Percentiles rank a stretch among this genome's conserved stretches.
Evolutionary conservation across 92 coral and sea anemone species (phyloP).

Genomic region (Epizoanthus rinbou): DNA sequence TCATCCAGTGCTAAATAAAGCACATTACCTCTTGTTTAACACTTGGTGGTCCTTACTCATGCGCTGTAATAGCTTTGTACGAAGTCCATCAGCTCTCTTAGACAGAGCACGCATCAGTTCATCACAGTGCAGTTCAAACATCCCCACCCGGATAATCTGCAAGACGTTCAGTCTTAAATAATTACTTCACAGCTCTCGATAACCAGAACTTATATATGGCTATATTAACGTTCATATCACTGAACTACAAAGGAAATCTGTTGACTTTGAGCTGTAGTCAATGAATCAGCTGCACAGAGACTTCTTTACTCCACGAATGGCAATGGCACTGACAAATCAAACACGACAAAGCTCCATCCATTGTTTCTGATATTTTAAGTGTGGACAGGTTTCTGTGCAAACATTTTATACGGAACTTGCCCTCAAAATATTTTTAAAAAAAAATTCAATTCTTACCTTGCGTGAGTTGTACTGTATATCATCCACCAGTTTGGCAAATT

Average conservation of each 20-base stretch:
- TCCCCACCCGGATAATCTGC: slow-evolving; percentile 93
- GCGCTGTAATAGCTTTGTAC: slow-evolving; percentile 90
- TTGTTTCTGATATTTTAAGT: not conserved
- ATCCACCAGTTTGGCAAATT: slow-evolving; percentile 89
- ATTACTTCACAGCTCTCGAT: not conserved
- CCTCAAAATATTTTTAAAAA: not conserved
- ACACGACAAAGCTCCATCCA: not conserved
- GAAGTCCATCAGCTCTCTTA: slow-evolving; percentile 88
- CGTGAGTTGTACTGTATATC: slow-evolving; percentile 95
- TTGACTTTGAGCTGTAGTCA: too few species aligned
- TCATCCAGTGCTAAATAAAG: too few species aligned
- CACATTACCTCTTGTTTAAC: slow-evolving; percentile 82
- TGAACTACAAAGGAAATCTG: too few species aligned
- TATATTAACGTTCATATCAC: too few species aligned
- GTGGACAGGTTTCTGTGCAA: not conserved
- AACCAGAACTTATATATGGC: too few species aligned
- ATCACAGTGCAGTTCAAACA: slow-evolving; percentile 99
- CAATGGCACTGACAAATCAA: not conserved
- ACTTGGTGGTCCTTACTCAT: slow-evolving; percentile 98
- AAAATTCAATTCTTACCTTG: too few species aligned
- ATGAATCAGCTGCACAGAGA: too few species aligned
- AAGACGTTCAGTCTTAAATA: slow-evolving; percentile 1
- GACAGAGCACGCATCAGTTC: slow-evolving; percentile 94
- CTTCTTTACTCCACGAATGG: too few species aligned
- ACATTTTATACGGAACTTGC: too few species aligned